Evolutionary conservation across 2,888 invertebrate genomes (phyloP), one percentile per base, ranked within the genome.

Genomic region (Ariolimax columbianus): DNA sequence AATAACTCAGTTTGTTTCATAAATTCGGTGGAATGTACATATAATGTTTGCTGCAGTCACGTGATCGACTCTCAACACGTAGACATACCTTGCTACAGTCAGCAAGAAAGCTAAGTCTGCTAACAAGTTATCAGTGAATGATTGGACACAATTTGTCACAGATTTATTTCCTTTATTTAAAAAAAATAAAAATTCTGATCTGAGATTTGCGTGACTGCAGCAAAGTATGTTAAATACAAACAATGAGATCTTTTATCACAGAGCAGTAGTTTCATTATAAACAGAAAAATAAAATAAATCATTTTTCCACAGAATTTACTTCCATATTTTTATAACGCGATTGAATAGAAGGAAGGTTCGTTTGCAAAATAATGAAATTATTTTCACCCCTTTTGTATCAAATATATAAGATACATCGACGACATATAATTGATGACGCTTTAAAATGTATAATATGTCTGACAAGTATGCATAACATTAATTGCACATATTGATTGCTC

Each of bases 1-100:
- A 51, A 30, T 23, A 30, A 9, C 2, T 23, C 9, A 7, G 14
- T 26, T 17, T 55, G 11, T 55, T 33, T n/a, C 9, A 43, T 19
- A 19, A n/a, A n/a, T 77, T 43, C 19, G 36, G 30, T 26, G 47
- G 36, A 38, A 38, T 26, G 7, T 9, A 4, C 4, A 66, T 14
- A 11, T 23, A 23, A 2, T 40, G 14, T 75, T 90, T 91, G 91
- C 90, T 91, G 91, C 91, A 91, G 91, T 90, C 90, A 91, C 88
- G 86, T 55, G 81, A 26, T 36, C 9, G 17, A 26, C 30, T 73
- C 70, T 36, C 59, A 51, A 30, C 36, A 63, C 17, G n/a, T 36
- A 23, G 7, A 79, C 55, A 78, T 68, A 59, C 79, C 82, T 86
- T 83, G 83, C 86, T 43, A 79, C 86, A 86, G 86, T 86, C 86